phyloP scores from a whole-genome alignment of 2,888 invertebrate species.

The Limenitis arthemis region DNA sequence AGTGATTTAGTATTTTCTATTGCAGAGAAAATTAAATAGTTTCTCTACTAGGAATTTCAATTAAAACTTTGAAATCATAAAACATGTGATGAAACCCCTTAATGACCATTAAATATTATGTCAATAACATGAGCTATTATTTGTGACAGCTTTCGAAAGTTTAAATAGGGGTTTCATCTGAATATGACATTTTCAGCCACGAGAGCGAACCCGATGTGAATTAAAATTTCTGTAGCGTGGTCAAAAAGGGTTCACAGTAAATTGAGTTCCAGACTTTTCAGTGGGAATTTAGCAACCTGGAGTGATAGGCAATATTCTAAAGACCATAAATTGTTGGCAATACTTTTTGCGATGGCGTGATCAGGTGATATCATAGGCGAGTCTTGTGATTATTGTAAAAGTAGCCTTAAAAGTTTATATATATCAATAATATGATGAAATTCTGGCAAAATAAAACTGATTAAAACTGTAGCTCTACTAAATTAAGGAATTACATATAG shows the following conservation, averaged over 20 bases:
- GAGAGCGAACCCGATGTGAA: slow-evolving; percentile 33
- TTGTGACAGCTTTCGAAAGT: slow-evolving; percentile 13
- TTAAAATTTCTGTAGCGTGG: slow-evolving; percentile 44
- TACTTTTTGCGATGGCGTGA: too few species aligned
- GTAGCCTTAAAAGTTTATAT: too few species aligned
- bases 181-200: slow-evolving; percentile 39
- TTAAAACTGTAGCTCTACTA: too few species aligned
- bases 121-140: slow-evolving; percentile 11
- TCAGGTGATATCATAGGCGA: too few species aligned
- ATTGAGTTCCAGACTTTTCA: slow-evolving; percentile 39
- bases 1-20: slow-evolving; percentile 1
- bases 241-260: slow-evolving; percentile 32
- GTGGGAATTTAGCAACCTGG: slow-evolving; percentile 40
- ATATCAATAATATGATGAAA: too few species aligned
- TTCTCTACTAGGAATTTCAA: neutral
- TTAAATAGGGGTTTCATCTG: slow-evolving; percentile 35
- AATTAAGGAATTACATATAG: too few species aligned
- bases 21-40: neutral
- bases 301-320: slow-evolving; percentile 18
- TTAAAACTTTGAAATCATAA: slow-evolving; percentile 2
- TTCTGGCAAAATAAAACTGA: too few species aligned
- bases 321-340: too few species aligned
- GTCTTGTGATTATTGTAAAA: too few species aligned
- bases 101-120: slow-evolving; percentile 2
- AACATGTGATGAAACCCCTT: neutral